A percentile compares a stretch with the other conserved stretches of the same genome.
phyloP scores from a whole-genome alignment of 2,888 invertebrate species.

The Xestia xanthographa region DNA sequence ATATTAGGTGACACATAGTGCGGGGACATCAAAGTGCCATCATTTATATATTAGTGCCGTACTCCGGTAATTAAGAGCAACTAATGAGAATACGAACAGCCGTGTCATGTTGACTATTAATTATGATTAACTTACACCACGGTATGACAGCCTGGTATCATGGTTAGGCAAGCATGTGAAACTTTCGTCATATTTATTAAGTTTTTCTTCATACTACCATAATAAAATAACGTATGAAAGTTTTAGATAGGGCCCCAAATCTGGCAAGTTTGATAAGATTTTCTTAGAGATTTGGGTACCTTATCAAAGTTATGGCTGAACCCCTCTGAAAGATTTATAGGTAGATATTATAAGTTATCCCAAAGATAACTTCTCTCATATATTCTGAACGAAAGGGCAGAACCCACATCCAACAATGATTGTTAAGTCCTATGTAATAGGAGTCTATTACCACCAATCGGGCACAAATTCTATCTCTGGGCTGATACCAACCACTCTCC shows the following conservation, averaged over 20 bases:
- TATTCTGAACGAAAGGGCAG: neutral
- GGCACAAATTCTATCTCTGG: neutral
- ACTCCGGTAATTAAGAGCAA: constrained; percentile 65
- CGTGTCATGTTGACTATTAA: constrained; percentile 66
- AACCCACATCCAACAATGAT: neutral
- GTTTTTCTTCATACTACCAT: constrained; percentile 36
- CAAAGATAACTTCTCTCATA: neutral
- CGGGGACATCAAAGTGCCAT: constrained; percentile 64
- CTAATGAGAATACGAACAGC: constrained; percentile 67
- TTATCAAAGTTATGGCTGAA: constrained; percentile 37
- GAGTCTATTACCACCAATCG: neutral
- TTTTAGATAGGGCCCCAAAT: constrained; percentile 29
- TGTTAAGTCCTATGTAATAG: neutral
- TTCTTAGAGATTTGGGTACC: constrained; percentile 36
- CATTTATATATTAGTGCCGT: constrained; percentile 69
- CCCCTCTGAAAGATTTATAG: constrained; percentile 31
- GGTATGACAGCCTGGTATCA: constrained; percentile 45
- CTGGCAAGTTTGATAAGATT: constrained; percentile 50
- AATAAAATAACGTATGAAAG: constrained; percentile 12
- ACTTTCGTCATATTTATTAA: constrained; percentile 41
- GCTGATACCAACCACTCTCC: neutral
- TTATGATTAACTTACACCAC: constrained; percentile 61
- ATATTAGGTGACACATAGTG: constrained; percentile 18
- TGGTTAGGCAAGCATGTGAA: constrained; percentile 26
- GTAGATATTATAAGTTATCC: neutral